Evolutionary conservation across 2,113 vertebrate species (phyloP), one percentile per base, ranked within the genome.

Genomic region (Cricetomys ansorgei): DNA sequence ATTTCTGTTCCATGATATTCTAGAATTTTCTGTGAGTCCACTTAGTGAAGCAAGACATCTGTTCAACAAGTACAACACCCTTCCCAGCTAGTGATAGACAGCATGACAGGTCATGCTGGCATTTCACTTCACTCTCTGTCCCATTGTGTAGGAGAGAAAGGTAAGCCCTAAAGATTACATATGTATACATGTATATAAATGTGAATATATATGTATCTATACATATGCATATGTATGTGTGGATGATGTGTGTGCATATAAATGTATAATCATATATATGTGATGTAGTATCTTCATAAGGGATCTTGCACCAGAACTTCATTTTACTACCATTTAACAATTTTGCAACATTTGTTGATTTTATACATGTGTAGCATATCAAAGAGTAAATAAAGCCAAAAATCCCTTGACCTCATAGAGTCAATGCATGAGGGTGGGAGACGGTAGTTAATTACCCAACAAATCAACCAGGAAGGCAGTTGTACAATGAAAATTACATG

Each of bases 71-170:
- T 25, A 43, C 23, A n/a, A 43, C n/a, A 67, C 31, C 25, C 31
- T 81, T 57, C 40, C 7, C 86, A 40, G 48, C 12, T 92, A 67
- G 48, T 65, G 40, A 57, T 25, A 4, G 7, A 16, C 0, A 55
- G 10, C 73, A 90, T 45, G n/a, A 16, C 3, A 57, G n/a, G 4
- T 67, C 69, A 50, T 10, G 12, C 31, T 9, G 27, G 15, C 16
- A 48, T 21, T 23, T 2, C 2, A 45, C 10, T 0, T 57, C n/a
- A 1, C 0, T 5, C 0, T 16, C 9, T 1, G 3, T 57, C 4
- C 16, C 11, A 62, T 15, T 85, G 80, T 21, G 83, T 2, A 67
- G 40, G 67, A 21, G 37, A 95, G 43, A 70, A 25, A 75, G 2
- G 37, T 40, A 45, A 89, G 13, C 69, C 23, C 3, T 25, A 45